Evolutionary conservation across 2,888 invertebrate species (phyloP).

Genomic region (Macaria notata): DNA sequence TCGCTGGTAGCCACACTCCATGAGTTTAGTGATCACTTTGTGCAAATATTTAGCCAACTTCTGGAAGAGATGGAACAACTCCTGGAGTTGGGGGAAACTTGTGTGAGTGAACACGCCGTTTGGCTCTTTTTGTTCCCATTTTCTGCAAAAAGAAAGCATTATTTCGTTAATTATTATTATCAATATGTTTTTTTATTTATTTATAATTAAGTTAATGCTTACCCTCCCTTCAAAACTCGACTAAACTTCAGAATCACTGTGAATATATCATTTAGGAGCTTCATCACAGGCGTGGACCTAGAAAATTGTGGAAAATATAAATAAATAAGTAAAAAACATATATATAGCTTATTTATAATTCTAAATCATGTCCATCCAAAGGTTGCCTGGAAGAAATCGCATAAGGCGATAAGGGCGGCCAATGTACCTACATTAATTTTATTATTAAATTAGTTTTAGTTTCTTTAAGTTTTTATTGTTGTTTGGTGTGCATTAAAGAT

Average conservation of each 20-base stretch:
- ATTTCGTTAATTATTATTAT: too few relatives aligned
- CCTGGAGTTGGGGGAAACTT: slow-evolving; percentile 80
- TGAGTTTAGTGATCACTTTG: slow-evolving; percentile 83
- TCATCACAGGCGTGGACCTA: slow-evolving; percentile 84
- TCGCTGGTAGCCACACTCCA: slow-evolving; percentile 85
- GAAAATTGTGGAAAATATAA: too few relatives aligned
- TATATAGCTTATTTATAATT: too few relatives aligned
- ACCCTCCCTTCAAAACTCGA: slow-evolving; percentile 81
- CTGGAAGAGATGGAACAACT: slow-evolving; percentile 83
- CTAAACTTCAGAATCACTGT: slow-evolving; percentile 88
- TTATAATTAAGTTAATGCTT: slow-evolving; percentile 18
- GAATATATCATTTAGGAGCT: slow-evolving; percentile 87
- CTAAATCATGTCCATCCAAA: too few relatives aligned
- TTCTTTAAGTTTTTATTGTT: too few relatives aligned
- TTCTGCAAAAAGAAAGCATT: slow-evolving; percentile 57
- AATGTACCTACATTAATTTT: too few relatives aligned
- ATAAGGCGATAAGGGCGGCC: too few relatives aligned
- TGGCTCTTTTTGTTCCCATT: slow-evolving; percentile 78
- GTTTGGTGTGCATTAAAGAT: too few relatives aligned
- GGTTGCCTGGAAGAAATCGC: too few relatives aligned
- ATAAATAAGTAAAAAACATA: too few relatives aligned
- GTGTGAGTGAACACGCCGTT: slow-evolving; percentile 80
- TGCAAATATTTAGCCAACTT: slow-evolving; percentile 83
- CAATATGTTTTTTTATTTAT: too few relatives aligned
- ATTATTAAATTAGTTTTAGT: too few relatives aligned